These are phyloP conservation scores for Cylindroiulus punctatus DNA, from an alignment of 2,888 invertebrate genomes.

Conservation along the genomic window DNA sequence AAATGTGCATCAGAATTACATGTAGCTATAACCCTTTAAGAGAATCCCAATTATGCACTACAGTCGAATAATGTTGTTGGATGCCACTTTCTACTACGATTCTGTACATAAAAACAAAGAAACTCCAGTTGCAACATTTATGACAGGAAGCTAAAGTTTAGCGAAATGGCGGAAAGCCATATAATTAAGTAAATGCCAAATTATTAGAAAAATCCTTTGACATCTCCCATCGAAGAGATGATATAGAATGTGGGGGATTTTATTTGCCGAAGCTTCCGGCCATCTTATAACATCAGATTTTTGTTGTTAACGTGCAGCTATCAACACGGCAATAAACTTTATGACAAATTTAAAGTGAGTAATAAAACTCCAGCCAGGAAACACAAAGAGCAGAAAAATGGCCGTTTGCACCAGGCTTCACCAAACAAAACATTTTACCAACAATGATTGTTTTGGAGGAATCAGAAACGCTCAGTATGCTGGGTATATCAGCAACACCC, in stretches of 20 bases:
- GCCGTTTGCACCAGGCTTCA: background rate
- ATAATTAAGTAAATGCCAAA: background rate
- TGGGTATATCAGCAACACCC: no score
- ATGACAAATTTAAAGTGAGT: slow-evolving; percentile 29
- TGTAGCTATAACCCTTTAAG: no score
- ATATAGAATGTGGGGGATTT: background rate
- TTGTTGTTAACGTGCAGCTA: background rate
- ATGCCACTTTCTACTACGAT: background rate
- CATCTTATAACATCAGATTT: background rate
- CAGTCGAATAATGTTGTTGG: background rate
- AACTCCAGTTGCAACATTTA: background rate
- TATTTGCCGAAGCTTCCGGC: background rate
- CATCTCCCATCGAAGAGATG: background rate
- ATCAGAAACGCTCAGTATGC: no score
- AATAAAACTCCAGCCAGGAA: background rate
- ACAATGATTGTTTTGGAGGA: no score
- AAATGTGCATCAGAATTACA: no score
- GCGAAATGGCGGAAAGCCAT: background rate
- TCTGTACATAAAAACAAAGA: background rate
- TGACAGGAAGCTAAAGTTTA: background rate
- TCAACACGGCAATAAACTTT: background rate
- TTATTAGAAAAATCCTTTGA: background rate
- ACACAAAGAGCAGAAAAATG: background rate
- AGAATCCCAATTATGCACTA: no score
- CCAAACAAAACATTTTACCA: background rate